Conservation (phyloP, 2,797 vertebrate species). For the Coregonus sp. region DNA sequence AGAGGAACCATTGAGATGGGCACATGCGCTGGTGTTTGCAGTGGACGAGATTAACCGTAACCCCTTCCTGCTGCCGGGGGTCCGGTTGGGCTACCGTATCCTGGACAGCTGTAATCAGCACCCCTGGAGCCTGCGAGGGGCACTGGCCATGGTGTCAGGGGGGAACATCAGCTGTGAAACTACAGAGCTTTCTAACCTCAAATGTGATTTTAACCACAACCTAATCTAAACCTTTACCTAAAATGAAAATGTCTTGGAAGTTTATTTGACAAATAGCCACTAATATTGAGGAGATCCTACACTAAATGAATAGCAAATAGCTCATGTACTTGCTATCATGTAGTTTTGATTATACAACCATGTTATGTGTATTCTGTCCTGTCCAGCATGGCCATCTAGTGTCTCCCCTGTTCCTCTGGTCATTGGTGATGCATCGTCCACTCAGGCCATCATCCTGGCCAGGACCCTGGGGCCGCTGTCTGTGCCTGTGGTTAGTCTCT, state of each 20-base stretch:
- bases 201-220: background rate
- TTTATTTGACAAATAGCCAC: background rate
- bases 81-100: conserved; percentile 48
- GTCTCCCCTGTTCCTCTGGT: conserved; percentile 63
- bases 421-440: conserved; percentile 71
- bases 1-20: conserved; percentile 64
- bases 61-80: conserved; percentile 40
- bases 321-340: background rate
- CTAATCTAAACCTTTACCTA: background rate
- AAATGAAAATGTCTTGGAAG: background rate
- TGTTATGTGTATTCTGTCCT: conserved; percentile 18
- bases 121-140: background rate
- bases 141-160: background rate
- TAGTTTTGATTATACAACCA: background rate
- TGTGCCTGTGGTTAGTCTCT: conserved; percentile 71
- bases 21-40: conserved; percentile 49
- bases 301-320: background rate
- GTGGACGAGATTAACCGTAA: conserved; percentile 45
- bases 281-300: background rate
- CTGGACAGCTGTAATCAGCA: conserved; percentile 34
- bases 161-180: background rate
- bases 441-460: conserved; percentile 65
- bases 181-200: no score
- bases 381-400: conserved; percentile 38
- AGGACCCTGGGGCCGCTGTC: conserved; percentile 62